Base-by-base conservation (phyloP, 2,113 vertebrate genomes). In the Periophthalmus modestus region DNA sequence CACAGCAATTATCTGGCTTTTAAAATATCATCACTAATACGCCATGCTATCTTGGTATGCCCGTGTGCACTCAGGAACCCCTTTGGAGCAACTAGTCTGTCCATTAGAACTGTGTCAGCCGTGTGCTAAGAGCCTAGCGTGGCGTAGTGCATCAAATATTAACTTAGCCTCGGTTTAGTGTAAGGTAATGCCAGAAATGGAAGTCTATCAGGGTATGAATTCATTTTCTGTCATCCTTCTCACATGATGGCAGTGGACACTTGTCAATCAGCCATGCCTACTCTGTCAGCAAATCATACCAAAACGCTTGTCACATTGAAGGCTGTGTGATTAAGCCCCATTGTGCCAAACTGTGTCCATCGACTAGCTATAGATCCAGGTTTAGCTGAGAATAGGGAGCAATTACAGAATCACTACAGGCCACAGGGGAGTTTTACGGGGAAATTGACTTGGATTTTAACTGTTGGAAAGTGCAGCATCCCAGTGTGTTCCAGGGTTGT, bases 351-450 rank as follows among this genome's bases (percentile, higher is more conserved):
- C 57, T 59, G 71, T 76, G 70, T 24, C 85, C 83, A 90, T 85
- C 80, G 85, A 88, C 77, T 82, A 65, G 82, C 79, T 87, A 89
- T 91, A 75, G 88, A 92, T 92, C 75, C 69, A 72, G 84, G 73
- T 86, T 78, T 66, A 82, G 80, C 78, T 65, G 72, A 66, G 2
- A 54, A 74, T 69, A 61, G 81, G 81, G 76, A 84, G 81, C 82
- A 75, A 87, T 88, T 90, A 81, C 82, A 76, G 69, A 81, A 85
- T 90, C 85, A 74, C 82, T 81, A 70, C 62, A 80, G 75, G 61
- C 77, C 71, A 75, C 3, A 15, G 70, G 68, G 70, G 83, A 74
- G 72, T 70, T 85, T 90, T 69, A 39, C 73, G 75, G 24, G 75
- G 61, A 78, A 46, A 67, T 71, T 69, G 54, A 72, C 7, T 43